Percentiles rank a stretch among this genome's conserved stretches.
phyloP scores from a whole-genome alignment of 1,140 invertebrate genomes.

The Ericerus pela region DNA sequence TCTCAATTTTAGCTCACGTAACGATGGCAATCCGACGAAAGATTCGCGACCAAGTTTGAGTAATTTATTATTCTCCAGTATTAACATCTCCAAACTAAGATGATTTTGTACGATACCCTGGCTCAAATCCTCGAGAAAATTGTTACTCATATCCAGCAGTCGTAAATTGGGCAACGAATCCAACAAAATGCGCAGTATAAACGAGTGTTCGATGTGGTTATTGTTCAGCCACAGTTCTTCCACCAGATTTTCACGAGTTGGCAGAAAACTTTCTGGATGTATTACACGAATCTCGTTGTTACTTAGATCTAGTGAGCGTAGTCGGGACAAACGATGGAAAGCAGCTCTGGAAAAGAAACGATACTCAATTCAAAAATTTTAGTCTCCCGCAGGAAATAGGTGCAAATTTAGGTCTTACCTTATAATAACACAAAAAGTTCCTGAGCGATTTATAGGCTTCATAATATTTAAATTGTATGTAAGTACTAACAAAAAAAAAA shows the following conservation, averaged over 20 bases:
- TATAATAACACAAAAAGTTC: no score
- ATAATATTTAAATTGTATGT: no score
- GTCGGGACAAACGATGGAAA: slow-evolving; percentile 55
- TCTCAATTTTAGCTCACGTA: slow-evolving; percentile 58
- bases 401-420: no score
- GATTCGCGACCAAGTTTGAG: slow-evolving; percentile 54
- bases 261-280: slow-evolving; percentile 63
- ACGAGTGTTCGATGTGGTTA: slow-evolving; percentile 57
- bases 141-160: slow-evolving; percentile 24
- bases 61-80: slow-evolving; percentile 63
- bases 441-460: no score
- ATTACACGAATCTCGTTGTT: slow-evolving; percentile 60
- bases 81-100: slow-evolving; percentile 56
- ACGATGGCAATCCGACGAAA: slow-evolving; percentile 61
- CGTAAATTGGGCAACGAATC: slow-evolving; percentile 54
- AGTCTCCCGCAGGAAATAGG: no score
- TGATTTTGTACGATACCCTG: slow-evolving; percentile 59
- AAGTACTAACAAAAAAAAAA: no score
- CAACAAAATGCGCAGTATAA: slow-evolving; percentile 50
- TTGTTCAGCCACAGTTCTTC: slow-evolving; percentile 59
- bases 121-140: slow-evolving; percentile 47
- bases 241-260: slow-evolving; percentile 40
- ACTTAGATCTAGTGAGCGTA: slow-evolving; percentile 58
- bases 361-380: no score
- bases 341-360: slow-evolving; percentile 53